Evolutionary conservation across 2,888 invertebrate genomes (phyloP).

Genomic region (Sarcophaga subvicina): DNA sequence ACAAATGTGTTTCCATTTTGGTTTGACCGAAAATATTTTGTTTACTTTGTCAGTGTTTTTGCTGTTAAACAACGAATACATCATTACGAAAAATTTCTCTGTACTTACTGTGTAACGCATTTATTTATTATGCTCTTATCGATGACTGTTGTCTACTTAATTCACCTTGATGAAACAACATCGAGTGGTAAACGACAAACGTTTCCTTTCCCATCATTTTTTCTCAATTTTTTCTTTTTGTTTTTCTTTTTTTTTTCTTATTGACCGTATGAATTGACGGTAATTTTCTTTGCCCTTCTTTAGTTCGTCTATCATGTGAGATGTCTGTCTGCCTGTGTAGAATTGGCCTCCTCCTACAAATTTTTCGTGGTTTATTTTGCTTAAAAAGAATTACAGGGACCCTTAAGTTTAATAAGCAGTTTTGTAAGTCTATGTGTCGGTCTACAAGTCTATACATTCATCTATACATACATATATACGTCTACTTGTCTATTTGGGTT

Average conservation of each 20-base stretch:
- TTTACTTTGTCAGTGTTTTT: constrained; percentile 27
- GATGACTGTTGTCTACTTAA: constrained; percentile 72
- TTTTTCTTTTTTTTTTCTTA: neutral
- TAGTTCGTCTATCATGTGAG: constrained; percentile 67
- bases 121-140: constrained; percentile 66
- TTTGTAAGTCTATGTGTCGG: constrained; percentile 40
- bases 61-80: constrained; percentile 50
- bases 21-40: constrained; percentile 39
- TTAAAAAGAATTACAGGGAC: constrained; percentile 33
- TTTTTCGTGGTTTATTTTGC: constrained; percentile 37
- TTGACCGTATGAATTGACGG: constrained; percentile 49
- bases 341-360: constrained; percentile 43
- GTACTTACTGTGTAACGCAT: constrained; percentile 20
- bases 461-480: constrained; percentile 3
- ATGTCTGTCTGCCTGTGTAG: constrained; percentile 67
- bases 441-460: constrained; percentile 1
- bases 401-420: constrained; percentile 64
- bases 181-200: constrained; percentile 40
- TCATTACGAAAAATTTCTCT: constrained; percentile 37
- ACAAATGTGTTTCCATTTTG: constrained; percentile 70
- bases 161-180: constrained; percentile 77
- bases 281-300: constrained; percentile 30
- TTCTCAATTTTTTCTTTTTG: no score
- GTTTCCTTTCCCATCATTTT: constrained; percentile 60
- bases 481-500: constrained; percentile 63